Conservation (phyloP, 2,888 invertebrate genomes). For the Cantharis flavilabris region DNA sequence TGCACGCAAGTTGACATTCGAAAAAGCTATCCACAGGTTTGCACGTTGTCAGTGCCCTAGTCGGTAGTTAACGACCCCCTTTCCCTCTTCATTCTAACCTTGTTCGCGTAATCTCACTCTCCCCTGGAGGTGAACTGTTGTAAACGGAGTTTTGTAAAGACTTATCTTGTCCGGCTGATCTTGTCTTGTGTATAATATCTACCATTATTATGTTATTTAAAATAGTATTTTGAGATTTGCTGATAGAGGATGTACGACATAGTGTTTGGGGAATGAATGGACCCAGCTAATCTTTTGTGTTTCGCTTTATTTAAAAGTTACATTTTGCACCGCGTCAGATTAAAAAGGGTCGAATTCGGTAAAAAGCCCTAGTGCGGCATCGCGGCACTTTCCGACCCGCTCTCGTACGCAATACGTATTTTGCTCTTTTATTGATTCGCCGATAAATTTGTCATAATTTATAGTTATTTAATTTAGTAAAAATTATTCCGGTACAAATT, state of each 20-base stretch:
- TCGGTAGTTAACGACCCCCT: conserved; percentile 15
- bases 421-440: neutral
- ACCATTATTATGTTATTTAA: conserved; percentile 40
- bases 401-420: neutral
- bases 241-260: conserved; percentile 1
- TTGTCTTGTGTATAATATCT: conserved; percentile 37
- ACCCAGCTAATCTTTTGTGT: neutral
- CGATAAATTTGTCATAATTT: neutral
- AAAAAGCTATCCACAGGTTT: conserved; percentile 14
- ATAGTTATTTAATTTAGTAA: neutral
- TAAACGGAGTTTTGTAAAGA: conserved; percentile 33
- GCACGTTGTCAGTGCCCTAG: conserved; percentile 20
- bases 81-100: conserved; percentile 12
- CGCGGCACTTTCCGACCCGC: neutral
- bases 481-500: conserved; percentile 2
- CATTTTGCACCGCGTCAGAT: neutral
- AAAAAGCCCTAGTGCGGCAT: neutral
- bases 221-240: conserved; percentile 34
- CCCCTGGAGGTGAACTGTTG: conserved; percentile 34
- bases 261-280: neutral
- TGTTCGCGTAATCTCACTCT: conserved; percentile 24
- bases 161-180: conserved; percentile 37
- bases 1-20: neutral
- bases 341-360: neutral
- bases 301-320: neutral